Base-by-base conservation (phyloP, 2,888 invertebrate genomes). In the Synergus laeviventris region DNA sequence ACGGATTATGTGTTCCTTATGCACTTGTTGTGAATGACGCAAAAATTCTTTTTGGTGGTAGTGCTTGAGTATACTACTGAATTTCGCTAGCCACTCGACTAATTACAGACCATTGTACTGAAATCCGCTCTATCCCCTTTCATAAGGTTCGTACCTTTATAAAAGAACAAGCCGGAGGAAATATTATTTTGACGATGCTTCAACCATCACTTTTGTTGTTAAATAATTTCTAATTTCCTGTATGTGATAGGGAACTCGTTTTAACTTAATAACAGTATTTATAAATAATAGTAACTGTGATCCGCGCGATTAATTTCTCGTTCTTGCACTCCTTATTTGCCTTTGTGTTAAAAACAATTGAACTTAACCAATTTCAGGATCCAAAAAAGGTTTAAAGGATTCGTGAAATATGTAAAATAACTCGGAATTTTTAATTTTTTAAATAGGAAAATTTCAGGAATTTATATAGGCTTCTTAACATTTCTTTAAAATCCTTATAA, bases 91-190 rank as follows among this genome's bases (percentile, higher is more conserved):
- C 87, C 88, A 89, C 90, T 90, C 86, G 83, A 89, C 89, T 89
- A 89, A 90, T 90, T 90, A 89, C 87, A 81, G 80, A 74, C 80
- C 81, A 89, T 89, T 89, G 89, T 89, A 86, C 85, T 78, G 81
- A 85, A 86, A 88, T 88, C 85, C 84, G 79, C 79, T 79, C 80
- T 79, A 78, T 77, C 79, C 81, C 79, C 74, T 74, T 70, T 84
- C 78, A n/a, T n/a, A 77, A 66, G 70, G 78, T 80, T 81, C 74
- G 83, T 83, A 84, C 85, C 86, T 85, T 85, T 74, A 73, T 62
- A 77, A 77, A 81, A 79, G 80, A 82, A 45, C 21, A 36, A 24
- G 31, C n/a, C n/a, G 16, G 31, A n/a, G 62, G 7, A 18, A 21
- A 42, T 14, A 49, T 45, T 49, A 31, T 70, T 16, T 70, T n/a